Evolutionary conservation across 1,140 invertebrate species (phyloP).

Genomic region (Ceratoteleas bidentatus): DNA sequence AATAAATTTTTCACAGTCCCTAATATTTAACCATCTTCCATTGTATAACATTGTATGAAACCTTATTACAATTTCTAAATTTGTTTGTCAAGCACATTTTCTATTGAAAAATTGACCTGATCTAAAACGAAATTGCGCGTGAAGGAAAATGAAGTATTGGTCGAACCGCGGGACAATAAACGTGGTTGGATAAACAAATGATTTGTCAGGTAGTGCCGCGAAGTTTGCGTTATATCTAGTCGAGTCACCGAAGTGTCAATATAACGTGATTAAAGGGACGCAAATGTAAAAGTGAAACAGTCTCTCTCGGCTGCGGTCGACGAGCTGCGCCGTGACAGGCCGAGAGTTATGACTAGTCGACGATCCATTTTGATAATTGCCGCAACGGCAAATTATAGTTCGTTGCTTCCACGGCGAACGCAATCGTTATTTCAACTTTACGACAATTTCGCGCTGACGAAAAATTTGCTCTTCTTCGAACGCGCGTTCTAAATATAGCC

Average conservation of each 20-base stretch:
- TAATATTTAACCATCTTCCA: too few species aligned
- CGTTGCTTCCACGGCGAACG: constrained; percentile 29
- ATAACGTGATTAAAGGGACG: constrained; percentile 64
- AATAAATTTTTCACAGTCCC: too few species aligned
- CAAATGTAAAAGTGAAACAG: constrained; percentile 60
- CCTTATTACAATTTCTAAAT: too few species aligned
- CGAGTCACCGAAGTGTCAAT: constrained; percentile 57
- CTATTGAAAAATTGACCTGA: too few species aligned
- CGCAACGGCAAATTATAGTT: constrained; percentile 54
- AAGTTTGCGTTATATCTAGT: constrained; percentile 53
- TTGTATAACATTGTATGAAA: too few species aligned
- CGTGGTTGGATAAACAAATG: constrained; percentile 56
- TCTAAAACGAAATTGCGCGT: constrained; percentile 24
- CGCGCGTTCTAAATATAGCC: constrained; percentile 22
- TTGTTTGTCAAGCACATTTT: too few species aligned
- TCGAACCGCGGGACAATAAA: constrained; percentile 31
- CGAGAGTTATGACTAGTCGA: constrained; percentile 60
- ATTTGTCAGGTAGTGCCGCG: constrained; percentile 50
- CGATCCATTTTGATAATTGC: constrained; percentile 66
- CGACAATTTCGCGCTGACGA: constrained; percentile 28
- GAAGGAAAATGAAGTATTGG: constrained; percentile 36
- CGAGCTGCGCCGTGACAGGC: constrained; percentile 52
- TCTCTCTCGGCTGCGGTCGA: constrained; percentile 45
- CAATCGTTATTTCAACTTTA: constrained; percentile 44
- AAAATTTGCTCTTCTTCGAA: constrained; percentile 21